A percentile compares a stretch with the other conserved stretches of the same genome.
phyloP scores from a whole-genome alignment of 2,888 invertebrate species.

The Macaria notata region DNA sequence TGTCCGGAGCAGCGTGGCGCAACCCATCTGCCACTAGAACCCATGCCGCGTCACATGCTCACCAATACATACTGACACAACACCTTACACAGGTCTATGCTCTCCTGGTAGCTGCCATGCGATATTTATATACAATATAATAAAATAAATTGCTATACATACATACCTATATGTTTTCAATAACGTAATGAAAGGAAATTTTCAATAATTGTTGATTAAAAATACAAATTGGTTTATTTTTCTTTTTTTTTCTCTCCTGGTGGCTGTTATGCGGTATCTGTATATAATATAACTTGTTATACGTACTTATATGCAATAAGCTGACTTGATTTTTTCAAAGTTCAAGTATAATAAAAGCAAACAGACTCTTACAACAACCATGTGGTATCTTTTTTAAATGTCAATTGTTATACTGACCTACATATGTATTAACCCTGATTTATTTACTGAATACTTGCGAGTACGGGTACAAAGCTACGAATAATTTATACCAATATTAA shows the following conservation, averaged over 20 bases:
- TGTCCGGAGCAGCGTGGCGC: conserved; percentile 74
- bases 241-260: conserved; percentile 42
- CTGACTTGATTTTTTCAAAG: no score
- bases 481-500: no score
- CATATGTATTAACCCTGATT: no score
- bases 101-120: conserved; percentile 54
- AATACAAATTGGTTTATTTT: no score
- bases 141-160: not conserved
- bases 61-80: conserved; percentile 60
- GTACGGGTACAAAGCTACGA: no score
- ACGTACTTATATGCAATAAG: not conserved
- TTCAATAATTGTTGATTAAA: no score
- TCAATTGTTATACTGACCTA: no score
- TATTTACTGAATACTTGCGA: no score
- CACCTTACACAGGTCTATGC: conserved; percentile 66
- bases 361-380: no score
- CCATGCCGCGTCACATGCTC: conserved; percentile 64
- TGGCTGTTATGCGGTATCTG: conserved; percentile 39
- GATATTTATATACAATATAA: conserved; percentile 51
- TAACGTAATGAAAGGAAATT: no score
- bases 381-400: no score
- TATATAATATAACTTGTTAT: conserved; percentile 42
- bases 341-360: no score
- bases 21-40: conserved; percentile 44
- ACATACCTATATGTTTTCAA: not conserved